These are phyloP conservation scores for Drosophila stalkeri DNA, from an alignment of 2,888 invertebrate species.

Conservation along the genomic window DNA sequence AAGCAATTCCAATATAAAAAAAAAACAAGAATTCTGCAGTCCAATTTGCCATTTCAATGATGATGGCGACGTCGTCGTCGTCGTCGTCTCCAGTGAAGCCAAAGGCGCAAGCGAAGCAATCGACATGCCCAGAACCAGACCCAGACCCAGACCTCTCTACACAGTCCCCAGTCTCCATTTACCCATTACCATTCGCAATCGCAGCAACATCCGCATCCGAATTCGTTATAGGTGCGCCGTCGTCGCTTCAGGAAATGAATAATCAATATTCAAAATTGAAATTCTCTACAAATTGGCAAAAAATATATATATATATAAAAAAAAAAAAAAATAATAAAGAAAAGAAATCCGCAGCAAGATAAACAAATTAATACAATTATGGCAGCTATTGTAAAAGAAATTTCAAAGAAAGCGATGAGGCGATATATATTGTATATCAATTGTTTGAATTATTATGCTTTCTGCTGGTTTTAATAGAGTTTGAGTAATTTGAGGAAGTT, in stretches of 20 bases:
- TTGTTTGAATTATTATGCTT: neutral
- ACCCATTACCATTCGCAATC: conserved; percentile 27
- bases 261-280: conserved; percentile 77
- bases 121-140: conserved; percentile 23
- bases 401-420: neutral
- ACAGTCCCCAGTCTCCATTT: conserved; percentile 7
- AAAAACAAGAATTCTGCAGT: conserved; percentile 64
- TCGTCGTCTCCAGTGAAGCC: conserved; percentile 37
- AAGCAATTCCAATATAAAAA: conserved; percentile 66
- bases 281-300: conserved; percentile 68
- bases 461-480: neutral
- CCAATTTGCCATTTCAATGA: conserved; percentile 73
- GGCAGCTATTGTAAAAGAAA: conserved; percentile 7
- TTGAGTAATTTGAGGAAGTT: neutral
- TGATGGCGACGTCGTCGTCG: conserved; percentile 46
- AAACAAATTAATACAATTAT: conserved; percentile 8
- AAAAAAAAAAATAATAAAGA: neutral
- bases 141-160: neutral
- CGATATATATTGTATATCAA: neutral
- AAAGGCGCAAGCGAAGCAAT: conserved; percentile 42
- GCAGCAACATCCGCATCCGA: conserved; percentile 34
- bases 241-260: conserved; percentile 68
- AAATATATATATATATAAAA: conserved; percentile 13
- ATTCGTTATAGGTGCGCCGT: conserved; percentile 49
- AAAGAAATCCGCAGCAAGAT: neutral